These are phyloP conservation scores for Cinara cedri DNA, from an alignment of 2,888 invertebrate species.

Conservation along the genomic window DNA sequence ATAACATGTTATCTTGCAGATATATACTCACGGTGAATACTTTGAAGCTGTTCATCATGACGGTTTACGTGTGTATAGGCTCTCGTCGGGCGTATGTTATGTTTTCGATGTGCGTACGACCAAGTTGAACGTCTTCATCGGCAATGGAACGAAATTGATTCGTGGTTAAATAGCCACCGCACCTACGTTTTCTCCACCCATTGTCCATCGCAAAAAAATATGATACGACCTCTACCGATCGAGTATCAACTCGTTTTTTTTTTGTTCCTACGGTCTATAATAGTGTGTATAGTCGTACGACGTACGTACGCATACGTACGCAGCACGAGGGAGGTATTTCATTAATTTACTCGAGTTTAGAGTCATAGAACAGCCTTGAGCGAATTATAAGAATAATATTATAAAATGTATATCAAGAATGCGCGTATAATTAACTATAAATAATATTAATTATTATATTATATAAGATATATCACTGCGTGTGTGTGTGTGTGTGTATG, in stretches of 20 bases:
- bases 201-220: constrained; percentile 35
- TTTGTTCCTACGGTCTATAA: not conserved
- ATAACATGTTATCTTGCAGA: not conserved
- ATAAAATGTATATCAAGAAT: constrained; percentile 22
- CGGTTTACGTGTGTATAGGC: not conserved
- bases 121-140: constrained; percentile 54
- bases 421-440: not conserved
- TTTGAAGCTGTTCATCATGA: constrained; percentile 40
- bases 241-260: constrained; percentile 32
- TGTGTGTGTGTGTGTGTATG: not conserved
- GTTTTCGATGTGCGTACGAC: constrained; percentile 27
- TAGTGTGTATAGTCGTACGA: too few relatives aligned
- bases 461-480: not conserved
- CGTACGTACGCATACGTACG: not conserved
- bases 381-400: constrained; percentile 1
- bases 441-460: constrained; percentile 9
- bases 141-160: constrained; percentile 37
- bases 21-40: constrained; percentile 37
- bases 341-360: constrained; percentile 39
- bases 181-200: constrained; percentile 49
- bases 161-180: constrained; percentile 47
- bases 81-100: not conserved
- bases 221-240: constrained; percentile 54
- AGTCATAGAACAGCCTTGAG: constrained; percentile 41
- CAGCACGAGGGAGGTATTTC: constrained; percentile 45